A percentile compares a stretch with the other conserved stretches of the same genome.
These are phyloP conservation scores for Hemitrygon akajei DNA, from an alignment of 2,797 vertebrate genomes.

Conservation along the genomic window DNA sequence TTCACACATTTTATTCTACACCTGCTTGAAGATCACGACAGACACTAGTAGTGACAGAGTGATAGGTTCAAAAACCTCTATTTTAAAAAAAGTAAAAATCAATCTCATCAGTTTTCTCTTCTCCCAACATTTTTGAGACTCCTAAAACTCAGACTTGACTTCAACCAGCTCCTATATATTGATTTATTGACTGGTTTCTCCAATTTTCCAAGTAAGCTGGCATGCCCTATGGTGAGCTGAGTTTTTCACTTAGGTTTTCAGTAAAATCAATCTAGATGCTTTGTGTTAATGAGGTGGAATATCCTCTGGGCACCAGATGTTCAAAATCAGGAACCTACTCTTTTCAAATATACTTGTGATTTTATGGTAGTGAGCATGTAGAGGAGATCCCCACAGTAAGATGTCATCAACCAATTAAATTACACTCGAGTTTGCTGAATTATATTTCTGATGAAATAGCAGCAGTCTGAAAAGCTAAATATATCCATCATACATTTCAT, in stretches of 20 bases:
- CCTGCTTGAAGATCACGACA: not conserved
- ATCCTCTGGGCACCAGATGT: not conserved
- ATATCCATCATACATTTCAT: not conserved
- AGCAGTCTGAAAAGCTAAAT: not conserved
- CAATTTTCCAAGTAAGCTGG: not conserved
- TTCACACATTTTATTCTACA: not conserved
- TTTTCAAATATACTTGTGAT: not conserved
- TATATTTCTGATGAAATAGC: not conserved
- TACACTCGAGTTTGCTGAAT: not conserved
- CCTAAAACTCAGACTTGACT: not conserved
- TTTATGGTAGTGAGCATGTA: not conserved
- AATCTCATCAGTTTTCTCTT: not conserved
- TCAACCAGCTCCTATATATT: not conserved
- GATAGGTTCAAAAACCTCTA: not conserved
- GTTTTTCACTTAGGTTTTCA: not conserved
- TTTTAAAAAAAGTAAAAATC: not conserved
- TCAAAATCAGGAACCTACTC: not conserved
- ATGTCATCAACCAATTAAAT: too few species aligned
- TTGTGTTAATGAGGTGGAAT: not conserved
- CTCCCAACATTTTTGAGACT: not conserved
- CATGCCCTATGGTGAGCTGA: not conserved
- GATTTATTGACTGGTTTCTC: not conserved
- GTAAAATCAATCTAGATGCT: not conserved
- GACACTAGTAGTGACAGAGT: too few species aligned
- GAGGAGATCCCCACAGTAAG: not conserved